These are phyloP conservation scores for Chrysogorgia sp. DNA, from an alignment of 92 coral and sea anemone species.

Conservation along the genomic window DNA sequence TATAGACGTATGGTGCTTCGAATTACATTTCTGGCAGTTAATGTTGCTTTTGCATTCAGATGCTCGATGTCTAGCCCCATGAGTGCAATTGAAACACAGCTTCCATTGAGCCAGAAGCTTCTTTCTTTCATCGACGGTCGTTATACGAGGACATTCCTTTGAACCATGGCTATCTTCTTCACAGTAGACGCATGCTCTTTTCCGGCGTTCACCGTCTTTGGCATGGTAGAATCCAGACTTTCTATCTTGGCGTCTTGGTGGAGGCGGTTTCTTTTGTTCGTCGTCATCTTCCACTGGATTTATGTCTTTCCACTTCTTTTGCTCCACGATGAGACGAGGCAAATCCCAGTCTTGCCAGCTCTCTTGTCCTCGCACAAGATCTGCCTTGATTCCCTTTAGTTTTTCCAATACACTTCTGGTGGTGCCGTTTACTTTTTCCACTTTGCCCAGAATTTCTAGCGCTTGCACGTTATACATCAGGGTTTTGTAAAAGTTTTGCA, in stretches of 20 bases:
- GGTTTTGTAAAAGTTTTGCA: not conserved
- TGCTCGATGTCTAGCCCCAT: constrained; percentile 48
- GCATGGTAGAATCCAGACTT: not conserved
- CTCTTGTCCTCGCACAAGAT: not conserved
- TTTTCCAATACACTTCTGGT: no score
- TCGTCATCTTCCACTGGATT: no score
- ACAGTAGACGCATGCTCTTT: constrained; percentile 44
- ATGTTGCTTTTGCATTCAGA: constrained; percentile 36
- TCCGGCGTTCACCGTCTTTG: no score
- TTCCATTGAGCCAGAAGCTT: constrained; percentile 22
- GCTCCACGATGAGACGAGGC: not conserved
- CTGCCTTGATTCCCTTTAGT: not conserved
- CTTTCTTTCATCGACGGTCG: constrained; percentile 18
- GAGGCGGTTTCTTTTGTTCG: not conserved
- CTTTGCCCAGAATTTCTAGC: not conserved
- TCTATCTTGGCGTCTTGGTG: not conserved
- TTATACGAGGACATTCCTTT: constrained; percentile 34
- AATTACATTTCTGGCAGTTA: constrained; percentile 52
- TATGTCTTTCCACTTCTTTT: no score
- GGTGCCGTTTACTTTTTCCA: constrained; percentile 1
- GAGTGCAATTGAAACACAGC: constrained; percentile 55
- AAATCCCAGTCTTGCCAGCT: no score
- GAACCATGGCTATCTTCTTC: constrained; percentile 28
- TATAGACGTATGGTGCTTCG: constrained; percentile 56
- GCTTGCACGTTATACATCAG: not conserved